These are phyloP conservation scores for Eristalis intricaria DNA, from an alignment of 2,888 invertebrate species.

Conservation along the genomic window DNA sequence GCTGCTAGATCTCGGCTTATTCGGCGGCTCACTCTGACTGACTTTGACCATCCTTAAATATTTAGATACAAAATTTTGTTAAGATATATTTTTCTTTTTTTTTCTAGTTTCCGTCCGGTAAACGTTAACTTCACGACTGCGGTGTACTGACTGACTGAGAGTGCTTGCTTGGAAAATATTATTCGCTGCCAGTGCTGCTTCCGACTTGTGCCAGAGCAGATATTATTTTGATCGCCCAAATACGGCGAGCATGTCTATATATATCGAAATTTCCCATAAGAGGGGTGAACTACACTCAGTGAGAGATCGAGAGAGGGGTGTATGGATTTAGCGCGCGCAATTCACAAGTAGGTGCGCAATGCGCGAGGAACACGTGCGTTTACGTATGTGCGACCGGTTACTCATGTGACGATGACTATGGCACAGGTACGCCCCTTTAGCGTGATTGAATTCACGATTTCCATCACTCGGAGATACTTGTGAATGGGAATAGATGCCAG, in stretches of 20 bases:
- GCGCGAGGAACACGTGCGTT: conserved; percentile 58
- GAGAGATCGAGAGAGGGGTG: conserved; percentile 31
- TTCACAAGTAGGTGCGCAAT: conserved; percentile 53
- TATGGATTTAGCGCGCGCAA: conserved; percentile 4
- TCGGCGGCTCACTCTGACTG: conserved; percentile 37
- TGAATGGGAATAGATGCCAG: conserved; percentile 27
- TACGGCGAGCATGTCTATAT: conserved; percentile 61
- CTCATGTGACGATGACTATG: conserved; percentile 47
- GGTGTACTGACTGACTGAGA: conserved; percentile 61
- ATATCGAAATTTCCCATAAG: conserved; percentile 54
- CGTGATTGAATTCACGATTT: conserved; percentile 2
- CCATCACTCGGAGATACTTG: neutral
- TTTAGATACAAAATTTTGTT: conserved; percentile 20
- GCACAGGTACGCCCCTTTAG: conserved; percentile 3
- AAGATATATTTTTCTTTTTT: conserved; percentile 1
- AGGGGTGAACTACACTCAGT: conserved; percentile 15
- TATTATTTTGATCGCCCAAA: conserved; percentile 59
- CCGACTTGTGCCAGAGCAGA: conserved; percentile 55
- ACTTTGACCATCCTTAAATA: conserved; percentile 57
- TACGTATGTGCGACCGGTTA: conserved; percentile 21
- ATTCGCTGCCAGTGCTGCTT: conserved; percentile 1
- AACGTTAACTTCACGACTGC: conserved; percentile 50
- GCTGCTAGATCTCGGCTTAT: neutral
- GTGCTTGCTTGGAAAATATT: conserved; percentile 10
- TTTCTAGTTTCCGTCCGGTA: neutral